Percentiles rank a stretch among this genome's conserved stretches.
Evolutionary conservation across 2,888 invertebrate genomes (phyloP).

Genomic region (Orthosia gracilis): DNA sequence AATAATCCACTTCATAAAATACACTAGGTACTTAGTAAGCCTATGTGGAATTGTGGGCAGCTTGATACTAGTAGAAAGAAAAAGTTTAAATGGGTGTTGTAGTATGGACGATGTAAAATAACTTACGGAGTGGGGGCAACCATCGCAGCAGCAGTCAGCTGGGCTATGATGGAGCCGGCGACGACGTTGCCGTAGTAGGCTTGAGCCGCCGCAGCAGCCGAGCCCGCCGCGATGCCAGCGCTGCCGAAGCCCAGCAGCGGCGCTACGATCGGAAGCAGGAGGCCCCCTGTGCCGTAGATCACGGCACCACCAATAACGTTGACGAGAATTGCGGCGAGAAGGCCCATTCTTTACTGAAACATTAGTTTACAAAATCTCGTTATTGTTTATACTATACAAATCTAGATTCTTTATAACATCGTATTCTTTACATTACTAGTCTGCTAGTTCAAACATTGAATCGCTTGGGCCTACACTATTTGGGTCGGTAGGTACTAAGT

Average conservation of each 20-base stretch:
- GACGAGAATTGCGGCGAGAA: conserved; percentile 76
- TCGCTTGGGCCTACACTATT: too few relatives aligned
- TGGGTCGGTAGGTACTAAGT: too few relatives aligned
- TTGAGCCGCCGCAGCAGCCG: conserved; percentile 81
- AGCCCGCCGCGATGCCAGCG: conserved; percentile 80
- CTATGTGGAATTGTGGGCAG: too few relatives aligned
- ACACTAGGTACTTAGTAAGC: too few relatives aligned
- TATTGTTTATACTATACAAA: background rate
- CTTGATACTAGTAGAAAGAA: background rate
- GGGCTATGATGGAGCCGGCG: conserved; percentile 81
- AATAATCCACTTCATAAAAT: too few relatives aligned
- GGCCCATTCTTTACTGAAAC: conserved; percentile 72
- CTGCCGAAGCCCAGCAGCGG: conserved; percentile 80
- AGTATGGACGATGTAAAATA: background rate
- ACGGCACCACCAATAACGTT: conserved; percentile 76
- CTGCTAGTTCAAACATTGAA: too few relatives aligned
- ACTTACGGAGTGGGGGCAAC: conserved; percentile 82
- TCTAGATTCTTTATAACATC: too few relatives aligned
- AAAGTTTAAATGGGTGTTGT: background rate
- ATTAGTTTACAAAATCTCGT: background rate
- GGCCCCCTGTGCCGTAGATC: conserved; percentile 79
- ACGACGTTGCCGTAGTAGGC: conserved; percentile 81
- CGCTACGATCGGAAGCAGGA: conserved; percentile 75
- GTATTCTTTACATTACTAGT: too few relatives aligned
- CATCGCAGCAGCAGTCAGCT: conserved; percentile 83